Base-by-base conservation (phyloP, 2,888 invertebrate species). In the Drosophila lacicola region DNA sequence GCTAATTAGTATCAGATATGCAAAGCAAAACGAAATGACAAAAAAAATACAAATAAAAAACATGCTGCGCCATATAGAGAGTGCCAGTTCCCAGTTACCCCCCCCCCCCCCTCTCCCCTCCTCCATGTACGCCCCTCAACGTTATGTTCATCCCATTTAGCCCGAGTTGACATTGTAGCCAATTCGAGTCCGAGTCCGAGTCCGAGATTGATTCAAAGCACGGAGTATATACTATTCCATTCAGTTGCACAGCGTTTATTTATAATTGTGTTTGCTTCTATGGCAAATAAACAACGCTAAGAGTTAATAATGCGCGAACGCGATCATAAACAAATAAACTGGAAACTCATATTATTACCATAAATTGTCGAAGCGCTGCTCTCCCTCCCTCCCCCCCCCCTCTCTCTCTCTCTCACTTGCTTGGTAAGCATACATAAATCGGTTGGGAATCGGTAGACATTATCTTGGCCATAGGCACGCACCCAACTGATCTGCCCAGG, bases 1-100 rank as follows among this genome's bases (percentile, higher is more conserved):
- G 67, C 41, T 80, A 79, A 79, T 82, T 70, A 68, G 50, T 66
- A 64, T 46, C 49, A 63, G 51, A 75, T 71, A 79, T 79, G 80
- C 69, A 63, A 76, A 58, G 42, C 44, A 42, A 53, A 34, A 42
- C 44, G 45, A 60, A 44, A 57, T 37, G n/a, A n/a, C n/a, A 42
- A 34, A 46, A 13, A 42, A 25, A 46, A 13, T 10, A 47, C 21
- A 14, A 45, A 54, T 34, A 9, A 51, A 50, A 55, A 53, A 45
- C 42, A 41, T 61, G 46, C 62, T 62, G 36, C 51, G 63, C 61
- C 66, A 70, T 77, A 69, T 46, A 65, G 25, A 45, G 37, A 56
- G 34, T 21, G 14, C 34, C 19, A 19, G 11, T 36, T 36, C 44
- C 21, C 6, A 25, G 37, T 37, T 37, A 29, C 17, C 9, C 41